Base-by-base conservation (phyloP, 2,888 invertebrate genomes). In the Norana najaformis region DNA sequence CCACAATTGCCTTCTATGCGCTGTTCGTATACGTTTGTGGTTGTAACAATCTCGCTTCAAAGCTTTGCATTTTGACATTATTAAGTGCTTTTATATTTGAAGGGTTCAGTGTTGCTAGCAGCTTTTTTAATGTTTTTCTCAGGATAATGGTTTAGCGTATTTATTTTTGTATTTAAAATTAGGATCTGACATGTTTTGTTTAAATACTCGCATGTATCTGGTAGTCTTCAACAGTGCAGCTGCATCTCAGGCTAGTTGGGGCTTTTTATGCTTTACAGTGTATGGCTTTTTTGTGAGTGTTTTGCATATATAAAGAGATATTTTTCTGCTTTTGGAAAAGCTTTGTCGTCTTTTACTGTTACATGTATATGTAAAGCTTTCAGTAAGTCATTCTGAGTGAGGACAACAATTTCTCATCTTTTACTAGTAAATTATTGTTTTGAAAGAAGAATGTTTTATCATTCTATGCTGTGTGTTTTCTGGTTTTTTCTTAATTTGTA, bases 181-280 rank as follows among this genome's bases (percentile, higher is more conserved):
- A 8, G 30, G 13, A 69, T 69, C 69, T 53, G 47, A n/a, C n/a
- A n/a, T n/a, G n/a, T n/a, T n/a, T n/a, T n/a, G 18, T 23, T 53
- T 53, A 30, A 53, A 53, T 53, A 53, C 53, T 69, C 69, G n/a
- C 69, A n/a, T 69, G 8, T n/a, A 13, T 13, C 23, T 69, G 69
- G 30, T 69, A n/a, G 69, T 69, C 69, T 69, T 69, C 69, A n/a
- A 8, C n/a, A n/a, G 69, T 69, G 69, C 69, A n/a, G 69, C 30
- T 69, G n/a, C 69, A 69, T n/a, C 30, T 69, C 69, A 69, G 69
- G n/a, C 30, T n/a, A 16, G 30, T 69, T 69, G n/a, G 69, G 2
- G 69, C 30, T 69, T 69, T n/a, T 69, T n/a, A 69, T 69, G 69
- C 69, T 69, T 69, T n/a, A n/a, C 69, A 69, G 47, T 69, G 69